Evolutionary conservation across 1,140 invertebrate genomes (phyloP), one percentile per base, ranked within the genome.

Genomic region (Drosophila lowei): DNA sequence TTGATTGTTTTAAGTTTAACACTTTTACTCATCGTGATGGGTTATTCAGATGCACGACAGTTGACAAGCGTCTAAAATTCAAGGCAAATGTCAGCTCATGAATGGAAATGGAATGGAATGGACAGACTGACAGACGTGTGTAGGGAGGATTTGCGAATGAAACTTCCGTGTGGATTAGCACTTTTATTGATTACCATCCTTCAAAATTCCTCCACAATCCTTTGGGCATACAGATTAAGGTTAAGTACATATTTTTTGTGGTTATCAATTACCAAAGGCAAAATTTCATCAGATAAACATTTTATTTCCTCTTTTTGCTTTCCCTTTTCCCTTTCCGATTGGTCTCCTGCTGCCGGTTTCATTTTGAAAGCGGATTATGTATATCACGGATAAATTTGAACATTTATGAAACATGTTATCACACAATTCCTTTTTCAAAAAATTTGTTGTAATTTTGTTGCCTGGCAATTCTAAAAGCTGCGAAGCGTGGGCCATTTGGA

Each of bases 361-460:
- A 21, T 30, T 13, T 38, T 15, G 0, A 68, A 68, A 68, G 34
- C 63, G 50, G 65, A 68, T 68, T 68, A 49, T 34, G 49, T 66
- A 43, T 34, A 57, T 66, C 21, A 16, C 9, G 9, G n/a, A 53
- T 13, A 21, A 15, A 56, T 18, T 43, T 67, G 42, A 8, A 8
- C 48, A 66, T 68, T 68, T 57, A 57, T 68, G 11, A 66, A 41
- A 30, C 21, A 54, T 55, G 67, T 67, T 67, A 25, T 38, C 25
- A 67, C 67, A 30, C 47, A 63, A 55, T 55, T 55, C 34, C 8
- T 41, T 67, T 67, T 18, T 13, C 15, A 15, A 53, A 53, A 28
- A 21, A 6, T 47, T 3, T 47, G 6, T 18, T 47, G 18, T 47
- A 18, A 23, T 47, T 47, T 23, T 21, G 44, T n/a, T 3, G 44